Evolutionary conservation across 2,113 vertebrate species (phyloP).

Genomic region (Conger conger): DNA sequence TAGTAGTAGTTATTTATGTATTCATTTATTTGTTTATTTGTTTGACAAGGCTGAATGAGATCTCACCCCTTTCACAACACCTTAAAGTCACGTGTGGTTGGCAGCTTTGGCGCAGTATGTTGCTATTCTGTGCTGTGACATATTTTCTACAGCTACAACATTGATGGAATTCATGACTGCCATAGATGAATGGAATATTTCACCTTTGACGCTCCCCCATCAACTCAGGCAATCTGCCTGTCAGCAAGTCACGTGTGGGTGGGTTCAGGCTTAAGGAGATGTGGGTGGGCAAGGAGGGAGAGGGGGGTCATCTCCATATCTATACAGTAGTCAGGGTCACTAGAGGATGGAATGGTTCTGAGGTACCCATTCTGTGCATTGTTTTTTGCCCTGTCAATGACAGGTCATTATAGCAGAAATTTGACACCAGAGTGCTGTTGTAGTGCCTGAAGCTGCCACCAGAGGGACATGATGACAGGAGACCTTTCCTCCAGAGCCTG

Average conservation of each 20-base stretch:
- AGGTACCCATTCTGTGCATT: neutral
- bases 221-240: neutral
- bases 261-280: neutral
- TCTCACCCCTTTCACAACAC: constrained; percentile 25
- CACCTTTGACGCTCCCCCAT: constrained; percentile 6
- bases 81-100: constrained; percentile 26
- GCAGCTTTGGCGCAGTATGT: neutral
- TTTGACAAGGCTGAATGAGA: neutral
- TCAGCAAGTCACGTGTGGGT: neutral
- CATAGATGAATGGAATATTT: constrained; percentile 1
- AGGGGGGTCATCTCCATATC: neutral
- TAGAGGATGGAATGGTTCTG: neutral
- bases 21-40: neutral
- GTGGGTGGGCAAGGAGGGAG: neutral
- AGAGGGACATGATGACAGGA: neutral
- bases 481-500: neutral
- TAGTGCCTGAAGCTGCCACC: neutral
- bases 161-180: neutral
- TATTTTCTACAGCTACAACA: neutral
- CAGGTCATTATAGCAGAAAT: neutral
- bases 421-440: neutral
- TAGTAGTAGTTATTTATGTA: too few species aligned
- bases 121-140: neutral
- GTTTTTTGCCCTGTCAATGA: neutral
- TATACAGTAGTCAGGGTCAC: neutral